A percentile compares a stretch with the other conserved stretches of the same genome.
These are phyloP conservation scores for Morone saxatilis DNA, from an alignment of 2,113 vertebrate species.

Conservation along the genomic window DNA sequence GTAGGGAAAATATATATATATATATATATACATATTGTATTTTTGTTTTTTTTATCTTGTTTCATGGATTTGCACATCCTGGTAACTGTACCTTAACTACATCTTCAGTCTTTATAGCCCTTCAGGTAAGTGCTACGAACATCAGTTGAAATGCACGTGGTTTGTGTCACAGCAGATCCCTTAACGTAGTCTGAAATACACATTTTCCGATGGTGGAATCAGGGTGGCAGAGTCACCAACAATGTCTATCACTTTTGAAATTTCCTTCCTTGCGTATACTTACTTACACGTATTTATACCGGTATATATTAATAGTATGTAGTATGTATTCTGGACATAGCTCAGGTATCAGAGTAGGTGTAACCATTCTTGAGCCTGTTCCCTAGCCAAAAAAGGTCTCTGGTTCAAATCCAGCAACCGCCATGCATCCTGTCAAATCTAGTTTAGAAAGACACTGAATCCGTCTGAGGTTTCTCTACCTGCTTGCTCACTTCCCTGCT, in stretches of 20 bases:
- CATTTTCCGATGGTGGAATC: no score
- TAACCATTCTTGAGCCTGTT: not conserved
- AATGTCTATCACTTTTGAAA: no score
- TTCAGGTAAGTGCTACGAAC: no score
- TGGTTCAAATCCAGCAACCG: not conserved
- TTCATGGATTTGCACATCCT: no score
- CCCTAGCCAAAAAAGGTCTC: not conserved
- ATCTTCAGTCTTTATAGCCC: no score
- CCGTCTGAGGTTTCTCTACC: constrained; percentile 4
- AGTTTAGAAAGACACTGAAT: not conserved
- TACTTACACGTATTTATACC: not conserved
- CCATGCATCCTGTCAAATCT: not conserved
- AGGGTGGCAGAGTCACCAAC: not conserved
- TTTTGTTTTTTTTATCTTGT: no score
- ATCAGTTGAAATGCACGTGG: no score
- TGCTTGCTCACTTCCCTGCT: constrained; percentile 26
- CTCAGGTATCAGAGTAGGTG: not conserved
- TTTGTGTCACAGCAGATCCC: no score
- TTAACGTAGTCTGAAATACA: no score
- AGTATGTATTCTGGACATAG: not conserved
- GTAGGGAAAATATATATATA: no score
- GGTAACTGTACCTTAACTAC: no score
- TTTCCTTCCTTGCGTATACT: not conserved
- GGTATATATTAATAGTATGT: not conserved
- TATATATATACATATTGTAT: no score